Percentiles rank a stretch among this genome's conserved stretches.
These are phyloP conservation scores for Adineta ricciae DNA, from an alignment of 2,888 invertebrate species.

Conservation along the genomic window DNA sequence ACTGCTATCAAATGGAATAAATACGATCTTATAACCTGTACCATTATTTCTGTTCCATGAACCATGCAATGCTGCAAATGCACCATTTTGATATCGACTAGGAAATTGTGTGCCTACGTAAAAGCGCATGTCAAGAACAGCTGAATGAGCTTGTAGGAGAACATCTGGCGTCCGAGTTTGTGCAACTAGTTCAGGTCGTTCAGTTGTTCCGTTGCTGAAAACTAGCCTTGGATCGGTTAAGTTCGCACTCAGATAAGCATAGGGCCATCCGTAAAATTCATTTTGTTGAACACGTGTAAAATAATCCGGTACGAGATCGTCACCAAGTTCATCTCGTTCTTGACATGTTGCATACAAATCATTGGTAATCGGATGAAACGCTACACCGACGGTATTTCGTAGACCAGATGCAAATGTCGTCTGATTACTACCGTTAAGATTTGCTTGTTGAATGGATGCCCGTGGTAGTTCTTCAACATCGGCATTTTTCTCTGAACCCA, in stretches of 20 bases:
- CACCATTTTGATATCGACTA: neutral
- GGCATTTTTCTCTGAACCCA: neutral
- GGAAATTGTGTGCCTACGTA: slow-evolving; percentile 13
- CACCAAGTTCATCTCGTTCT: slow-evolving; percentile 6
- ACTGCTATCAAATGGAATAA: neutral
- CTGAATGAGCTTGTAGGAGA: neutral
- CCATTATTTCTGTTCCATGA: slow-evolving; percentile 19
- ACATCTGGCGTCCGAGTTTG: neutral
- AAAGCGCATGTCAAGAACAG: neutral
- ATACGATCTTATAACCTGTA: neutral
- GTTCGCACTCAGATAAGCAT: neutral
- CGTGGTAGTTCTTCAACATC: neutral
- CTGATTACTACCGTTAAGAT: neutral
- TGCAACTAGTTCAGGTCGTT: neutral
- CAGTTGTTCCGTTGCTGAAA: neutral
- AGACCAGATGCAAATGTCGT: neutral
- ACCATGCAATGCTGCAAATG: slow-evolving; percentile 10
- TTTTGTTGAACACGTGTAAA: neutral
- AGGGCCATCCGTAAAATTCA: neutral
- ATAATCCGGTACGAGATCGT: neutral
- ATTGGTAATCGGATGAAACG: neutral
- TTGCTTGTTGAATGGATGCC: neutral
- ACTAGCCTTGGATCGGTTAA: neutral
- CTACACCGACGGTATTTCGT: neutral
- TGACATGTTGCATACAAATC: neutral